phyloP scores from a whole-genome alignment of 2,113 vertebrate genomes.

The Callaeas wilsoni region DNA sequence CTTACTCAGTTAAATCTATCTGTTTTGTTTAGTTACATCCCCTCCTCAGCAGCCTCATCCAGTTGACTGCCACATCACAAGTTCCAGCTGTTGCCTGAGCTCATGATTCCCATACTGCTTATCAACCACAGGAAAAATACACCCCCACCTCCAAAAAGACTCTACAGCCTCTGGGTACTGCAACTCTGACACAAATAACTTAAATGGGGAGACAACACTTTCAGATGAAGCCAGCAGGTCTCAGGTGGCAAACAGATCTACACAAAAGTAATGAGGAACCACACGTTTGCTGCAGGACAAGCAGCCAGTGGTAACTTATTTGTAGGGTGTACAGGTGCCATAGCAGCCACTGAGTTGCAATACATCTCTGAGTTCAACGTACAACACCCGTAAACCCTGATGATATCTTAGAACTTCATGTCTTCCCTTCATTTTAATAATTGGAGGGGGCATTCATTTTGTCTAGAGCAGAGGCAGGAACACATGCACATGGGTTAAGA shows the following conservation, averaged over 20 bases:
- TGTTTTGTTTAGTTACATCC: background rate
- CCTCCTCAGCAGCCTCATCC: background rate
- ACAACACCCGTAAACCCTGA: background rate
- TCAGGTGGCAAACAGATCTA: background rate
- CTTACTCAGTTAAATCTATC: background rate
- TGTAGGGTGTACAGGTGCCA: background rate
- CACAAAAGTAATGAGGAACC: background rate
- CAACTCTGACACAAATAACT: background rate
- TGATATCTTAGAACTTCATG: background rate
- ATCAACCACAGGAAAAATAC: background rate
- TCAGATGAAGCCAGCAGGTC: background rate
- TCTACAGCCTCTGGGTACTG: background rate
- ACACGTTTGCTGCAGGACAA: background rate
- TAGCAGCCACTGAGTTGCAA: background rate
- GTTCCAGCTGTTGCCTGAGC: background rate
- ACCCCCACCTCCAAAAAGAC: background rate
- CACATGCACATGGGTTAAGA: background rate
- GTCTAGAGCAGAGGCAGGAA: background rate
- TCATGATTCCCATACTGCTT: background rate
- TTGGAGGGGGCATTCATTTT: fast-evolving
- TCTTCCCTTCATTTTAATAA: background rate
- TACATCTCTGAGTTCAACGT: background rate
- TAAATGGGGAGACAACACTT: background rate
- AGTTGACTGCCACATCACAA: background rate
- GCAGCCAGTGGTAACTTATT: background rate